Evolutionary conservation across 2,888 invertebrate genomes (phyloP).

Genomic region (Chrysolina oricalcia): DNA sequence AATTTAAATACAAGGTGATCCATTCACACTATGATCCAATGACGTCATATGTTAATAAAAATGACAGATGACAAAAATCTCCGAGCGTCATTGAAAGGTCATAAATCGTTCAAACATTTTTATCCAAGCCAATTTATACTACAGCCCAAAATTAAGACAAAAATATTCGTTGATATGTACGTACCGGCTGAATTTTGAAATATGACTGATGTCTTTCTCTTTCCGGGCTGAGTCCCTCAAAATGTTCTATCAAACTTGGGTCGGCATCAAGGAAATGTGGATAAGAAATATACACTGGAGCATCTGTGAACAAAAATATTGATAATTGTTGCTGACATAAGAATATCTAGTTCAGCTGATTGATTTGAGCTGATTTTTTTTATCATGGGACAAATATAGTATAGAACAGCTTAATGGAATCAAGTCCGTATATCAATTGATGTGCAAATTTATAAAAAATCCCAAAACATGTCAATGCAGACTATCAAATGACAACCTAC

Average conservation of each 20-base stretch:
- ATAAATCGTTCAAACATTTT: too few species aligned
- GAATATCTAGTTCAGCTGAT: constrained; percentile 5
- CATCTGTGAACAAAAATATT: constrained; percentile 75
- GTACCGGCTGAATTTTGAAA: constrained; percentile 90
- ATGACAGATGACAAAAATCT: too few species aligned
- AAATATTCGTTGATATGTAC: constrained; percentile 55
- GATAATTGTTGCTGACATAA: background rate
- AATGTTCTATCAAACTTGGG: constrained; percentile 77
- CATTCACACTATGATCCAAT: too few species aligned
- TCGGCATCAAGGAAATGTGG: constrained; percentile 92
- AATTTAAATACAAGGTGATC: too few species aligned
- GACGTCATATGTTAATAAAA: too few species aligned
- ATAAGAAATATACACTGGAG: constrained; percentile 90
- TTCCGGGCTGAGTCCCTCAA: constrained; percentile 83
- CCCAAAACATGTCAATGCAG: too few species aligned
- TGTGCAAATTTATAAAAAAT: too few species aligned
- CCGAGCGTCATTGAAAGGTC: too few species aligned
- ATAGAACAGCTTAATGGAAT: too few species aligned
- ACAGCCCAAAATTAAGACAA: background rate
- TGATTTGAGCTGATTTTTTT: background rate
- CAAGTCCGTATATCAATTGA: too few species aligned
- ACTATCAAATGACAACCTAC: too few species aligned
- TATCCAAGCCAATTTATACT: too few species aligned
- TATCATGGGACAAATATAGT: background rate
- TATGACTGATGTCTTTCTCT: constrained; percentile 82